These are phyloP conservation scores for Aplocera efformata DNA, from an alignment of 2,888 invertebrate species.

Conservation along the genomic window DNA sequence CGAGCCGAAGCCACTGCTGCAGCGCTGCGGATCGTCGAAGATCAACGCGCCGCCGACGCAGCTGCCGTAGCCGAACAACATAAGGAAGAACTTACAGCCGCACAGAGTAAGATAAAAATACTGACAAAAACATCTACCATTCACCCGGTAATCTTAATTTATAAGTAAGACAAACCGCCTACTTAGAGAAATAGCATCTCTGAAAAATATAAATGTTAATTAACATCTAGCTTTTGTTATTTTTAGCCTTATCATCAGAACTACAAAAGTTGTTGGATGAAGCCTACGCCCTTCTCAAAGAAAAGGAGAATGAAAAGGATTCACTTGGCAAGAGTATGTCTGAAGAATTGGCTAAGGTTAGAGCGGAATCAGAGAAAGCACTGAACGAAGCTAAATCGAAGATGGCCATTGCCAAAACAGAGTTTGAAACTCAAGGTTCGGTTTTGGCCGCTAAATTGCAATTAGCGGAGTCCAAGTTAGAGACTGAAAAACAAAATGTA, in stretches of 20 bases:
- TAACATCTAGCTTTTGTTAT: too few relatives aligned
- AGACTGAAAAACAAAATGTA: constrained; percentile 67
- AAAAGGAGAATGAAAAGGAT: constrained; percentile 76
- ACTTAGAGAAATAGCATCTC: too few relatives aligned
- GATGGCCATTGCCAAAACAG: constrained; percentile 83
- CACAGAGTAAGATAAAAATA: constrained; percentile 68
- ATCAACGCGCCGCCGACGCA: constrained; percentile 56
- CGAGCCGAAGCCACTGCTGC: constrained; percentile 63
- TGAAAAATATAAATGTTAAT: too few relatives aligned
- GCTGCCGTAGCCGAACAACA: constrained; percentile 58
- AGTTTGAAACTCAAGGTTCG: constrained; percentile 81
- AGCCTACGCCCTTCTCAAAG: constrained; percentile 73
- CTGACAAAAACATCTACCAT: too few relatives aligned
- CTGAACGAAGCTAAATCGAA: constrained; percentile 81
- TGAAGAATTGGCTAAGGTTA: constrained; percentile 66
- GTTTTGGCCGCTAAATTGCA: constrained; percentile 75
- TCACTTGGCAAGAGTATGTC: constrained; percentile 73
- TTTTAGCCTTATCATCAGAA: constrained; percentile 73
- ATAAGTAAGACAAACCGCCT: too few relatives aligned
- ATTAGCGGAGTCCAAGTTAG: constrained; percentile 73
- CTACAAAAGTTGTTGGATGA: constrained; percentile 74
- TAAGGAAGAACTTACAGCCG: constrained; percentile 67
- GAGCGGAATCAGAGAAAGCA: constrained; percentile 75
- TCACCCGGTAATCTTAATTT: too few relatives aligned
- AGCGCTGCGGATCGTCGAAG: constrained; percentile 54